Conservation (phyloP, 2,113 vertebrate genomes). For the Misgurnus anguillicaudatus region DNA sequence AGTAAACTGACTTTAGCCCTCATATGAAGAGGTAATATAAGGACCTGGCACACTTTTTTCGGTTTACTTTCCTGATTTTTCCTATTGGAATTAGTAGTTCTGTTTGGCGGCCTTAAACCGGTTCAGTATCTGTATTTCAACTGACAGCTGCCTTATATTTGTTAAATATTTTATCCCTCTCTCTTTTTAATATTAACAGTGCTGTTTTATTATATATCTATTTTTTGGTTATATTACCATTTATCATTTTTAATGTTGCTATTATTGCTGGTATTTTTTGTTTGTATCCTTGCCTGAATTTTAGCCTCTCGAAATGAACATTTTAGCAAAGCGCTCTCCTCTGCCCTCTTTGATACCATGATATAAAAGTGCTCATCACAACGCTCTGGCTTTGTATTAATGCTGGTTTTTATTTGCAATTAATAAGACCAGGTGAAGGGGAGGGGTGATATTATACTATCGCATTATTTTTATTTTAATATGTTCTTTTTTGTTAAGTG, state of each 20-base stretch:
- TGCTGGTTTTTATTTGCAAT: conserved; percentile 57
- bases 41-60: conserved; percentile 57
- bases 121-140: conserved; percentile 66
- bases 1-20: conserved; percentile 11
- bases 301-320: conserved; percentile 42
- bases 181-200: conserved; percentile 43
- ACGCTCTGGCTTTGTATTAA: conserved; percentile 35
- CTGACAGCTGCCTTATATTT: conserved; percentile 63
- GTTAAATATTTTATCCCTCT: conserved; percentile 26
- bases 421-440: conserved; percentile 47
- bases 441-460: conserved; percentile 56
- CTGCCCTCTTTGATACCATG: conserved; percentile 13
- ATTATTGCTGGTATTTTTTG: conserved; percentile 59
- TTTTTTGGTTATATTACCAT: conserved; percentile 66
- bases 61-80: conserved; percentile 14
- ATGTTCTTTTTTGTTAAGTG: conserved; percentile 45
- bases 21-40: not conserved
- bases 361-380: conserved; percentile 11
- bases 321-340: conserved; percentile 26
- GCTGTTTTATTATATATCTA: conserved; percentile 58
- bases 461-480: conserved; percentile 53
- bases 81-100: not conserved
- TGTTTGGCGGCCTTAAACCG: conserved; percentile 22
- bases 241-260: conserved; percentile 70
- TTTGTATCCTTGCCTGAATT: conserved; percentile 59